Evolutionary conservation across 2,888 invertebrate genomes (phyloP), one percentile per base, ranked within the genome.

Genomic region (Pachymerium ferrugineum): DNA sequence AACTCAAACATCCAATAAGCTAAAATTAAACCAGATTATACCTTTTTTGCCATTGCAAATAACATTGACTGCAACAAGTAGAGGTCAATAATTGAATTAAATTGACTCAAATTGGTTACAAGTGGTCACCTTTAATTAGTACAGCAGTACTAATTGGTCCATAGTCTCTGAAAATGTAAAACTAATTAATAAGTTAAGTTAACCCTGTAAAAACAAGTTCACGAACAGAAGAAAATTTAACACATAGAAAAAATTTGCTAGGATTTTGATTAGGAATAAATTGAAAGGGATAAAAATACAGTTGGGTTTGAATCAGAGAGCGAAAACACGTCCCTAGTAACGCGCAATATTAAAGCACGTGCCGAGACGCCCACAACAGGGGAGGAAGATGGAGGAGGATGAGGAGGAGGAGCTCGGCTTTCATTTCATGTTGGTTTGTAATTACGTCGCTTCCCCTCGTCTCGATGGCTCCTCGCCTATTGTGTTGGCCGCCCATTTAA

Each of bases 391-490:
- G 42, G 47, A 47, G 22, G 47, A 47, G 19, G 47, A 47, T 47
- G 42, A 47, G 47, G 47, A 47, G 47, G 47, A 16, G 47, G 16
- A 47, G 47, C 47, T 47, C 47, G 47, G 47, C 47, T 47, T 47
- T 47, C 47, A 47, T 47, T 47, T 47, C 47, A 47, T 47, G 47
- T 47, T 47, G 47, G 47, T 47, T 47, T 47, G 47, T 47, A 47
- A 47, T 47, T 47, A 47, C 47, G 47, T 47, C 47, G 47, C 47
- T 47, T 47, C 47, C 47, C 47, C 47, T 47, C 47, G 47, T 47
- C 47, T 47, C 47, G 22, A 47, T 47, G 47, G 47, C 47, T 47
- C 47, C 47, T 47, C 47, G 47, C 47, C 47, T 47, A 47, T 47
- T 47, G 47, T 47, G 47, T 47, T 47, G 47, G 47, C 47, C 47